Conservation (phyloP, 2,888 invertebrate genomes). For the Nymphalis polychloros region DNA sequence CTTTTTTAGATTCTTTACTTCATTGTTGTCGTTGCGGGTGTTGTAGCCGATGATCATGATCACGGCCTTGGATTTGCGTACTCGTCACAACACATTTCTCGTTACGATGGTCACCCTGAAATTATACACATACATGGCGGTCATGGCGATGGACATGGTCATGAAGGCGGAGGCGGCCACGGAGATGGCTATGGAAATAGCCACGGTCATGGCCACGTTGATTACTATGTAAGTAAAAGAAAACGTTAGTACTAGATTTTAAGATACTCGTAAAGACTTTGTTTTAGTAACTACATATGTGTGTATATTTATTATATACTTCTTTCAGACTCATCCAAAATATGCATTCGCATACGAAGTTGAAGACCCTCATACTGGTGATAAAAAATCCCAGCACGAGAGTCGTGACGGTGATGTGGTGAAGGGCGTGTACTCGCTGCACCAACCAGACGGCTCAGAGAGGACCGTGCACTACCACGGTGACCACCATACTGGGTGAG, state of each 20-base stretch:
- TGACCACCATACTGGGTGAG: constrained; percentile 63
- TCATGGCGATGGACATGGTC: constrained; percentile 46
- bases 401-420: constrained; percentile 71
- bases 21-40: constrained; percentile 41
- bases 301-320: too few species aligned
- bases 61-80: constrained; percentile 44
- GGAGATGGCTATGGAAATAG: constrained; percentile 13
- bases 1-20: neutral
- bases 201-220: constrained; percentile 36
- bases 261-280: too few species aligned
- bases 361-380: constrained; percentile 75
- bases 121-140: constrained; percentile 35
- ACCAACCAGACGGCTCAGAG: constrained; percentile 73
- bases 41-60: constrained; percentile 45
- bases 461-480: constrained; percentile 74
- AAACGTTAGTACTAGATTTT: too few species aligned
- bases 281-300: too few species aligned
- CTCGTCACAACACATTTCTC: constrained; percentile 46
- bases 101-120: constrained; percentile 44
- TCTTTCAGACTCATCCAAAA: constrained; percentile 43
- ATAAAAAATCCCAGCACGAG: constrained; percentile 75
- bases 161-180: neutral
- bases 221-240: constrained; percentile 58
- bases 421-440: constrained; percentile 67
- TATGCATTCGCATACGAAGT: constrained; percentile 51